phyloP scores from a whole-genome alignment of 2,797 vertebrate species.

The Takifugu rubripes region DNA sequence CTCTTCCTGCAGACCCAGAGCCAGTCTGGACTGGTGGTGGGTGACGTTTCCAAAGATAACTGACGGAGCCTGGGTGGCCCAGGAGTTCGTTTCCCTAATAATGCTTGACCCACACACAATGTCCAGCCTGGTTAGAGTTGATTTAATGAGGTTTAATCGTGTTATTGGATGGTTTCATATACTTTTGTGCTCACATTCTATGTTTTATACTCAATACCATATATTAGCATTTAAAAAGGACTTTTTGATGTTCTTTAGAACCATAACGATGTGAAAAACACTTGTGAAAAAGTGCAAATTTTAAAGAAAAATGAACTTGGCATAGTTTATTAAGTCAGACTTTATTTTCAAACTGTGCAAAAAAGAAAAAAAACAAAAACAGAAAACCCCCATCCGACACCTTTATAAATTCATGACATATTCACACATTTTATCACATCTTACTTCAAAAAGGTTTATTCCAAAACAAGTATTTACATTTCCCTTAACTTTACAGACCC shows the following conservation, averaged over 20 bases:
- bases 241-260: not conserved
- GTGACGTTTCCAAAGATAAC: constrained; percentile 61
- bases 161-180: constrained; percentile 1
- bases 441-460: constrained; percentile 42
- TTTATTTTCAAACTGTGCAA: constrained; percentile 75
- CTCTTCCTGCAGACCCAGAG: constrained; percentile 28
- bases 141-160: constrained; percentile 23
- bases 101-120: constrained; percentile 24
- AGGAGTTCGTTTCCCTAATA: constrained; percentile 40
- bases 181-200: constrained; percentile 2
- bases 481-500: constrained; percentile 67
- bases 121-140: constrained; percentile 16
- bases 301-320: constrained; percentile 4
- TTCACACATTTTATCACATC: constrained; percentile 50
- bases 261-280: not conserved
- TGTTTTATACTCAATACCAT: not conserved
- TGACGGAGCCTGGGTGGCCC: constrained; percentile 58
- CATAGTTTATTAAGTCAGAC: constrained; percentile 34
- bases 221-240: not conserved
- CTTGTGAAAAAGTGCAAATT: not conserved
- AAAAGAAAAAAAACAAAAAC: constrained; percentile 50
- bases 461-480: constrained; percentile 72
- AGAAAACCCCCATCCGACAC: constrained; percentile 33
- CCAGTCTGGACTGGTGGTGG: constrained; percentile 48
- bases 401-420: constrained; percentile 59